These are phyloP conservation scores for Acanthis flammea DNA, from an alignment of 2,797 vertebrate species.

Conservation along the genomic window DNA sequence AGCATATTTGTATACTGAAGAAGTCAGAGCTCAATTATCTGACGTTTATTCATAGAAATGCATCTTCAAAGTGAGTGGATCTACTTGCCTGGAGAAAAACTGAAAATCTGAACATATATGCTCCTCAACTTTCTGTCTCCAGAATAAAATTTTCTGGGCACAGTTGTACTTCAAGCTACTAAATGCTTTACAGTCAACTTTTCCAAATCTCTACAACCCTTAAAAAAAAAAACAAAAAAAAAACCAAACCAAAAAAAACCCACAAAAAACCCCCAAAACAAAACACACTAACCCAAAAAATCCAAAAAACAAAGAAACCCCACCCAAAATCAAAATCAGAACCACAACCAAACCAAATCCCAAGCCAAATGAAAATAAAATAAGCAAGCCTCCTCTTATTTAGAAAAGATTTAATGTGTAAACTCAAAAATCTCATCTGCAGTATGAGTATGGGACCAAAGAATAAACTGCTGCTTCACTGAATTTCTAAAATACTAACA, in stretches of 20 bases:
- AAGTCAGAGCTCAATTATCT: neutral
- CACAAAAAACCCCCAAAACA: no score
- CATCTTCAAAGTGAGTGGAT: neutral
- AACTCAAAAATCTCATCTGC: neutral
- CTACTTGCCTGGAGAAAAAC: neutral
- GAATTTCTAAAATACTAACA: neutral
- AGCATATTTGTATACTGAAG: neutral
- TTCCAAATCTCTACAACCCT: neutral
- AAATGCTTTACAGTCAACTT: neutral
- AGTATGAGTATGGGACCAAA: neutral
- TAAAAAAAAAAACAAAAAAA: neutral
- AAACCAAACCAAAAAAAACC: no score
- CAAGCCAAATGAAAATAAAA: neutral
- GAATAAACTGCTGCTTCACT: neutral
- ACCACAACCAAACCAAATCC: neutral
- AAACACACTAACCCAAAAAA: neutral
- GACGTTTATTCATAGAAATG: neutral
- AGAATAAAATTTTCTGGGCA: neutral
- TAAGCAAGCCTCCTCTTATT: neutral
- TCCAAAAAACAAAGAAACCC: neutral
- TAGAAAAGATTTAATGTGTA: neutral
- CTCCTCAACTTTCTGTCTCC: neutral
- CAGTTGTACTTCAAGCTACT: neutral
- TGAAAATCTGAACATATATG: neutral
- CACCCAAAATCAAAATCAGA: neutral